Base-by-base conservation (phyloP, 2,888 invertebrate genomes). In the Microchrysa polita region DNA sequence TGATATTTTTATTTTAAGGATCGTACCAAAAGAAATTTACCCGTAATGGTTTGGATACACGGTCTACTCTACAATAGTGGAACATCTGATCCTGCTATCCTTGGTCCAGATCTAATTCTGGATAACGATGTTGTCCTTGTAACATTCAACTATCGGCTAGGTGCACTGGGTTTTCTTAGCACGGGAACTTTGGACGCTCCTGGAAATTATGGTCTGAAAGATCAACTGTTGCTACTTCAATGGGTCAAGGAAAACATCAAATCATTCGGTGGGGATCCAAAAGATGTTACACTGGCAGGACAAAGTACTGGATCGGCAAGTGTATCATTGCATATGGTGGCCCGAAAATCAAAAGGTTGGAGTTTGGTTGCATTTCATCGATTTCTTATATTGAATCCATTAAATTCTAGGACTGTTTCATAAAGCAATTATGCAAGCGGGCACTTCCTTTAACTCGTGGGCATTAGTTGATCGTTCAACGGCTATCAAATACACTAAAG, bases 51-150 rank as follows among this genome's bases (percentile, higher is more conserved):
- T 1, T 83, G 80, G 72, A 81, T 85, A 40, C 84, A 85, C 76
- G 85, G 83, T 72, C 85, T 85, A 0, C 87, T 86, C 2, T 88
- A 87, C 77, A 83, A 86, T 2, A 84, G 86, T 76, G 88, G 88
- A 0, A 86, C 87, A 0, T 87, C 87, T 14, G 87, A 87, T 78
- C 81, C 86, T 20, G 87, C 87, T 79, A 81, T 80, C 5, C 40
- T 10, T 40, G 55, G 55, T 10, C 83, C 83, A 0, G 74, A 82
- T 44, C 82, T 82, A 67, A 69, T 82, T 4, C 59, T 83, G 72
- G 83, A 83, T 18, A 77, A 82, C 40, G 80, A 84, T 22, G 72
- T 83, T 1, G 80, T 84, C 9, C 76, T 83, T 1, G 83, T 84
- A 0, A 80, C 80, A 1, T 78, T 80, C 0, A 83, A 83, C 67